Base-by-base conservation (phyloP, 2,113 vertebrate species). In the Fregata magnificens region DNA sequence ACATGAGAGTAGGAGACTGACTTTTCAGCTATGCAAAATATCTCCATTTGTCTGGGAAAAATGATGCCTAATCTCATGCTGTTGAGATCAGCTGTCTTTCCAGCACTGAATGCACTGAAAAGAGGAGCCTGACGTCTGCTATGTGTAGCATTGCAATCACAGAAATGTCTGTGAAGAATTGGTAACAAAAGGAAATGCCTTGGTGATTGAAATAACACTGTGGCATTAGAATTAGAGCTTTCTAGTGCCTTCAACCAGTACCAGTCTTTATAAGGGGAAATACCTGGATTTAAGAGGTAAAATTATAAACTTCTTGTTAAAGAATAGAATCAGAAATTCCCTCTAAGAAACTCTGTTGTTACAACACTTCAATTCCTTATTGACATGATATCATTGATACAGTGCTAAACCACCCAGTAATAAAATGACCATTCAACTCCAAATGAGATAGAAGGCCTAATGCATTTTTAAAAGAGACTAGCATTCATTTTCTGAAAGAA, bases 361-460 rank as follows among this genome's bases (percentile, higher is more conserved):
- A 70, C 10, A 69, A 45, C 45, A 58, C 13, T 94, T 78, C 55
- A 73, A 32, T 72, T 84, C 22, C 26, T 53, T 71, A 79, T 84
- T 76, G 83, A n/a, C 4, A 45, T 73, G 7, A 29, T 38, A 86
- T 29, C 59, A 85, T 6, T 45, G 15, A 36, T 28, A n/a, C 31
- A 26, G 34, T 34, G 21, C 21, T 71, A 67, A 78, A 47, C 50
- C 62, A 66, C 52, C 36, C 74, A n/a, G 36, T 86, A 86, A 90
- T 67, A 38, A 65, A 95, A 85, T 87, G 50, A 55, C 63, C 45
- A 63, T 82, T 93, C 62, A 74, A 49, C 58, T 89, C 26, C n/a
- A 93, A 95, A 73, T 53, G 19, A 86, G 66, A 82, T 20, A 92
- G 89, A 85, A 92, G 8, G 7, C 66, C 81, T 83, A 92, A 87